Evolutionary conservation across 2,113 vertebrate genomes (phyloP).

Genomic region (Glareola pratincola): DNA sequence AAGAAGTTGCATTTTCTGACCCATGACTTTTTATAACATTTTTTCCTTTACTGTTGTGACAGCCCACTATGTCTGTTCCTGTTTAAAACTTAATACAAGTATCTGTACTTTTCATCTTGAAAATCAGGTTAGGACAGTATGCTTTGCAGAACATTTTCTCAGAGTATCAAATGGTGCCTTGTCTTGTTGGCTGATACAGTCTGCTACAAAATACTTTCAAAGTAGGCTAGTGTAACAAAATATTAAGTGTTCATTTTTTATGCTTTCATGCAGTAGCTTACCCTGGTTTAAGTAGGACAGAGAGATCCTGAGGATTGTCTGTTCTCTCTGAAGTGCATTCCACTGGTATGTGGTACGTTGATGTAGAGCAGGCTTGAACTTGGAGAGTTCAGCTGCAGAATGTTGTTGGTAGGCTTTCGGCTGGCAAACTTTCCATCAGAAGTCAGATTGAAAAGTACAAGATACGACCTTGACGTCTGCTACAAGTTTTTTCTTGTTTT

Average conservation of each 20-base stretch:
- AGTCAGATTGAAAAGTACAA: background rate
- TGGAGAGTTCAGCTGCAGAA: constrained; percentile 3
- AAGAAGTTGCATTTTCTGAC: background rate
- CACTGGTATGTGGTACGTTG: background rate
- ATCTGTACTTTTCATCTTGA: background rate
- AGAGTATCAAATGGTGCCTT: background rate
- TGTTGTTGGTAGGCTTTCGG: background rate
- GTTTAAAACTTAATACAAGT: background rate
- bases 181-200: background rate
- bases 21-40: background rate
- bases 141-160: background rate
- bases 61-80: background rate
- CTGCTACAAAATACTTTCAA: background rate
- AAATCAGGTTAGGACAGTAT: background rate
- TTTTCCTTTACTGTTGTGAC: background rate
- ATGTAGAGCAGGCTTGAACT: constrained; percentile 33
- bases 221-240: constrained; percentile 31
- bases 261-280: background rate
- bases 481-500: constrained; percentile 24
- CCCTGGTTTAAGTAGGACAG: constrained; percentile 12
- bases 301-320: background rate
- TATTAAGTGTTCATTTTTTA: background rate
- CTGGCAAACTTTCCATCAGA: background rate
- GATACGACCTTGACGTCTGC: background rate
- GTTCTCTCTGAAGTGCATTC: constrained; percentile 5